Evolutionary conservation across 2,888 invertebrate genomes (phyloP), one percentile per base, ranked within the genome.

Genomic region (Volucella bombylans): DNA sequence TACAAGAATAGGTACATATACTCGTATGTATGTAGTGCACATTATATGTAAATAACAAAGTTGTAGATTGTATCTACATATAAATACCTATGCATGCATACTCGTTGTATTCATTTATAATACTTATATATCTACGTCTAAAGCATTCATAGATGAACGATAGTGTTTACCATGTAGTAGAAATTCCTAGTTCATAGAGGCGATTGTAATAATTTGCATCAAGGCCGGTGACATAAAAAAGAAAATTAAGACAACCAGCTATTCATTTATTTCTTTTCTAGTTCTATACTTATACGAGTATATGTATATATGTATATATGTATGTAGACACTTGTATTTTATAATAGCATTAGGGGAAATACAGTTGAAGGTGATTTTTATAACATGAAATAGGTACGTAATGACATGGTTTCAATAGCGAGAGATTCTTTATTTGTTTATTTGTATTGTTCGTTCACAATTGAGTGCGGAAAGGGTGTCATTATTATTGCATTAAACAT

Each of bases 141-240:
- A 50, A 55, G 31, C 47, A 54, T 15, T 41, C 67, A 59, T 54
- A 68, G 62, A 59, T 74, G 65, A 55, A 76, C 64, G 69, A 54
- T 50, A 65, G 52, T 65, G 50, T 18, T 64, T 74, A 64, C 79
- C 73, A 68, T 69, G 71, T 65, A 73, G 74, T 31, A 31, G 31
- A 31, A 31, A 31, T 59, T 71, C 67, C 82, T 43, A 73, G 74
- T 74, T 74, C 74, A 83, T 54, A 74, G 54, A 80, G 69, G 79
- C 83, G 74, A 83, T 79, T 80, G 80, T 80, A 69, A 80, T 83
- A 80, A 83, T 80, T 83, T 83, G 69, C 80, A 83, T 80, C 82
- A 83, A 83, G 82, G 82, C 79, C 79, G 82, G 74, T 83, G 82
- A 83, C 82, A 73, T 83, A 74, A 12, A 82, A 76, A 71, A 61